Conservation (phyloP, 2,113 vertebrate genomes). For the Poecilia latipinna region DNA sequence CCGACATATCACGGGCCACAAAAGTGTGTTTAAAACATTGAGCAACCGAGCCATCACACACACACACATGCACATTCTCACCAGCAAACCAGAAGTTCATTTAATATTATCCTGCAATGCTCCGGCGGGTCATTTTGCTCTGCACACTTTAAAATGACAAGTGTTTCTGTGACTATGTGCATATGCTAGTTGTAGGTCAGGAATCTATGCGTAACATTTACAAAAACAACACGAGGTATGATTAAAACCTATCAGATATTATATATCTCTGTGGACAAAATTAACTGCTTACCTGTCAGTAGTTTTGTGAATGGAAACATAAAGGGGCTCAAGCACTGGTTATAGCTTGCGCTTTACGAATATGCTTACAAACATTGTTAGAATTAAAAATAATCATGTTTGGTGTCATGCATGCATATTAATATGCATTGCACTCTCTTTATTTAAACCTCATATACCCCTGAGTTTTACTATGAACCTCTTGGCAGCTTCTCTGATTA, state of each 20-base stretch:
- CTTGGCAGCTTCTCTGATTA: too few species aligned
- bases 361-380: too few species aligned
- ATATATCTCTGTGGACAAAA: conserved; percentile 14
- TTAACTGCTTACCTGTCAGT: too few species aligned
- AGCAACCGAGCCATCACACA: background rate
- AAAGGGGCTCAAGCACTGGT: too few species aligned
- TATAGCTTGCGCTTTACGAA: too few species aligned
- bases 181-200: background rate
- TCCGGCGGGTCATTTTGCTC: conserved; percentile 22
- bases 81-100: conserved; percentile 4
- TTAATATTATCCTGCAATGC: conserved; percentile 23
- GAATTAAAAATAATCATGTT: too few species aligned
- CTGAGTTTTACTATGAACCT: too few species aligned
- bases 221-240: conserved; percentile 35
- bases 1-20: conserved; percentile 6
- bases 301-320: too few species aligned
- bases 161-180: conserved; percentile 30
- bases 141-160: conserved; percentile 13
- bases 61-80: too few species aligned
- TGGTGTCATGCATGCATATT: too few species aligned
- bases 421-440: too few species aligned
- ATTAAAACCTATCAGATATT: conserved; percentile 28
- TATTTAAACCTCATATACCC: too few species aligned
- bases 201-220: conserved; percentile 17
- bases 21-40: conserved; percentile 23